Percentiles rank a stretch among this genome's conserved stretches.
Conservation (phyloP, 2,113 vertebrate species). For the Octodon degus region DNA sequence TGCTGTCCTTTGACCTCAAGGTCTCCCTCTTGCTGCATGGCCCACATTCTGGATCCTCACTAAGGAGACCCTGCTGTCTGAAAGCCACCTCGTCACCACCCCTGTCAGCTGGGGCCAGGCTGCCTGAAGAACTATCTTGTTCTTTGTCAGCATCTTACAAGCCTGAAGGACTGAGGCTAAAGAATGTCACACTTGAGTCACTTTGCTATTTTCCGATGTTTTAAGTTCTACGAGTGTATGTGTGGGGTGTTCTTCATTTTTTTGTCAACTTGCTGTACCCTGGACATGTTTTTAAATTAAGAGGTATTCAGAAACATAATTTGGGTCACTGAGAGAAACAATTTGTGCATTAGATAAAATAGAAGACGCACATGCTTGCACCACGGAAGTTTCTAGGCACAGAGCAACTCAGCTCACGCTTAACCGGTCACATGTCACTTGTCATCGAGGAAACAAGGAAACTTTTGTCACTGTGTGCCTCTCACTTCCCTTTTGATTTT, state of each 20-base stretch:
- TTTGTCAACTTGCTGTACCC: background rate
- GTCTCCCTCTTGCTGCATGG: accelerated
- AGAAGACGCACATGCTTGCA: background rate
- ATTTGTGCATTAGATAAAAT: background rate
- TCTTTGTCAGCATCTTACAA: background rate
- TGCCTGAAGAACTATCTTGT: background rate
- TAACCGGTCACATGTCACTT: background rate
- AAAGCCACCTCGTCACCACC: background rate
- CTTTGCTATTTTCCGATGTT: background rate
- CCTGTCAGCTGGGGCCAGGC: accelerated
- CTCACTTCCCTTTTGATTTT: background rate
- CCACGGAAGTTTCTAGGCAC: constrained; percentile 20
- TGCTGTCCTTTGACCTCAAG: background rate
- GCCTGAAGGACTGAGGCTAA: background rate
- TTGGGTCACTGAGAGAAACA: background rate
- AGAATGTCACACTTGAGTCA: background rate
- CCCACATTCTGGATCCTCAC: background rate
- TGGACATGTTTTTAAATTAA: background rate
- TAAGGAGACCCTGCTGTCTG: background rate
- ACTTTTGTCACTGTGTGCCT: background rate
- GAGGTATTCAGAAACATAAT: background rate
- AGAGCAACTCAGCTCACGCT: background rate
- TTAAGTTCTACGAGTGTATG: background rate
- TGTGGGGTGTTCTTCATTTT: background rate
- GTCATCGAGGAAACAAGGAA: background rate